These are phyloP conservation scores for Diadema setosum DNA, from an alignment of 35 echinoderm and acorn worm genomes.

Conservation along the genomic window DNA sequence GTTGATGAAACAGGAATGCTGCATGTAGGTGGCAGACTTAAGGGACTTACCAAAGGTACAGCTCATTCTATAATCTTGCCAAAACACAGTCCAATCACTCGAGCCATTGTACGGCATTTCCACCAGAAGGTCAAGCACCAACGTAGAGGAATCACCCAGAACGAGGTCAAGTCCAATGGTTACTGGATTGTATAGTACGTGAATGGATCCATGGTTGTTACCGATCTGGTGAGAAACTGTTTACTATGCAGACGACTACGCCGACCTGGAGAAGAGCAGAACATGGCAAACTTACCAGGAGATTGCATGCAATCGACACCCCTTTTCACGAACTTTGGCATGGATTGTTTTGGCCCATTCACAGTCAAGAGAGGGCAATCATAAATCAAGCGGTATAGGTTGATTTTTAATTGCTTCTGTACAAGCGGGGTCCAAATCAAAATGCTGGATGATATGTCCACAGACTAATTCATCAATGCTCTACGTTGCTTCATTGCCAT, in stretches of 20 bases:
- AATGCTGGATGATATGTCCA: constrained; percentile 31
- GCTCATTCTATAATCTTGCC: constrained; percentile 29
- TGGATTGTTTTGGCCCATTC: constrained; percentile 70
- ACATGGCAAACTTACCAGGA: constrained; percentile 64
- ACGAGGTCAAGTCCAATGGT: constrained; percentile 38
- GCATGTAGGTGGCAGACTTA: constrained; percentile 35
- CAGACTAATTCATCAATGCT: constrained; percentile 59
- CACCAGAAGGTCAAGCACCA: constrained; percentile 46
- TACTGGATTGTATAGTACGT: constrained; percentile 76
- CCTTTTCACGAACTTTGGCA: constrained; percentile 51
- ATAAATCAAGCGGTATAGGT: constrained; percentile 55
- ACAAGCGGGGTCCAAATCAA: constrained; percentile 67
- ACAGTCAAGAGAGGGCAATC: constrained; percentile 29
- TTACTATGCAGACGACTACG: constrained; percentile 1
- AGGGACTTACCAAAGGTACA: neutral
- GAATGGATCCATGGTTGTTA: neutral
- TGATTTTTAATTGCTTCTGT: constrained; percentile 45
- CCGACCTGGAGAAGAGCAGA: constrained; percentile 38
- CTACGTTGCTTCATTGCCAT: constrained; percentile 51
- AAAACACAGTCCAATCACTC: constrained; percentile 27
- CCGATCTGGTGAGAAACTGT: neutral
- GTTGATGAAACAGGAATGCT: constrained; percentile 33
- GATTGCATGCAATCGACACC: constrained; percentile 43
- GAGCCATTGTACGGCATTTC: constrained; percentile 32
- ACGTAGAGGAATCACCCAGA: constrained; percentile 42